Evolutionary conservation across 2,888 invertebrate genomes (phyloP), one percentile per base, ranked within the genome.

Genomic region (Scaeva pyrastri): DNA sequence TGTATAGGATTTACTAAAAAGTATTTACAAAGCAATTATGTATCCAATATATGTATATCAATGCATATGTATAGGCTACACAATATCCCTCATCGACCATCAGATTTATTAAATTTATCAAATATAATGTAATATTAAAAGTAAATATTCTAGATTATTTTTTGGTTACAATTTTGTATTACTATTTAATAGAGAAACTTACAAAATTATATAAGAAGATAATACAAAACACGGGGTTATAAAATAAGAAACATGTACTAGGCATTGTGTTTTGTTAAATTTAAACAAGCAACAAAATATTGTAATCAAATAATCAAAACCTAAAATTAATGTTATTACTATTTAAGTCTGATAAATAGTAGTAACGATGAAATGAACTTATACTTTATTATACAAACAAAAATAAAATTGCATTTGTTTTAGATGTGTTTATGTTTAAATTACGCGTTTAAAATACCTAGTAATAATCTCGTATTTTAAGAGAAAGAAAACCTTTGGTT

Each of bases 221-320:
- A 66, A 70, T 36, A 79, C 70, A 79, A 79, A 62, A 48, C 52
- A 43, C 68, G 68, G 55, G 48, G 62, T 68, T 52, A 68, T 39
- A 26, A 26, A 45, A 21, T 23, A 52, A 52, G 21, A 48, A 66
- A 48, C 31, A 60, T 41, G 50, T 64, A 43, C 39, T 45, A 52
- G 52, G 52, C 23, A 70, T 72, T 71, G 70, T 80, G 82, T 77
- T 82, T 72, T 82, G 52, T 70, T 66, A 2, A 68, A 23, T 11
- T 41, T 31, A 43, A 16, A 71, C 56, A 64, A 56, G 66, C 5
- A 45, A 60, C 39, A 43, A 19, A 16, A 68, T 73, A 70, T 43
- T 86, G 68, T 76, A 81, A 77, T 82, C 80, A 85, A 80, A 71
- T 81, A 85, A 85, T 60, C 81, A 80, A 52, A 80, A 80, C 71